Conservation (phyloP, 1,140 invertebrate species). For the Formica selysi region DNA sequence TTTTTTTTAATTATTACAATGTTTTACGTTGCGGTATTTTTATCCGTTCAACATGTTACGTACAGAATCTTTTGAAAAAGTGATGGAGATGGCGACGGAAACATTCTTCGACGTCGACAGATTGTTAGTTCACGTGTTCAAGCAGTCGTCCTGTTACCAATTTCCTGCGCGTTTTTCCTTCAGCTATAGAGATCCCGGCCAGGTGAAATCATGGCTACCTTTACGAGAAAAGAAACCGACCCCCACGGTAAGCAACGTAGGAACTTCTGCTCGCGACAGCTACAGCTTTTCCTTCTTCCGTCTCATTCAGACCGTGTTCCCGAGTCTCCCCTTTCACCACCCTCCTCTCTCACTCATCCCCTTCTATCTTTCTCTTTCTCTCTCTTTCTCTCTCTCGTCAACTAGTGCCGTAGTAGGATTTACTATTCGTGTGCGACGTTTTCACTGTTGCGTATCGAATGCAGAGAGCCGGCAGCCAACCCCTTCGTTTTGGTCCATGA, state of each 20-base stretch:
- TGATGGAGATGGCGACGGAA: constrained; percentile 39
- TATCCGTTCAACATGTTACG: not conserved
- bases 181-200: constrained; percentile 60
- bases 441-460: constrained; percentile 68
- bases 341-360: not conserved
- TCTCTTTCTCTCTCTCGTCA: constrained; percentile 31
- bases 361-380: constrained; percentile 20
- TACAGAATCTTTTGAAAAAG: not conserved
- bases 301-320: constrained; percentile 54
- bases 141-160: constrained; percentile 67
- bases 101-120: constrained; percentile 57
- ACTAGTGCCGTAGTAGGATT: constrained; percentile 41
- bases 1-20: constrained; percentile 20
- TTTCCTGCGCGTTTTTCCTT: constrained; percentile 71
- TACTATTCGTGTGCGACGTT: constrained; percentile 31
- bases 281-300: constrained; percentile 68
- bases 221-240: constrained; percentile 65
- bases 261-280: constrained; percentile 72
- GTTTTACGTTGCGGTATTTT: not conserved
- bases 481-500: constrained; percentile 61
- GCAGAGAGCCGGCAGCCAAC: constrained; percentile 31
- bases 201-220: constrained; percentile 64
- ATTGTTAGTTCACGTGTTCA: constrained; percentile 67
- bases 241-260: constrained; percentile 43
- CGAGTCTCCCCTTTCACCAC: not conserved